Evolutionary conservation across 2,888 invertebrate species (phyloP).

Genomic region (Eristalis tenax): DNA sequence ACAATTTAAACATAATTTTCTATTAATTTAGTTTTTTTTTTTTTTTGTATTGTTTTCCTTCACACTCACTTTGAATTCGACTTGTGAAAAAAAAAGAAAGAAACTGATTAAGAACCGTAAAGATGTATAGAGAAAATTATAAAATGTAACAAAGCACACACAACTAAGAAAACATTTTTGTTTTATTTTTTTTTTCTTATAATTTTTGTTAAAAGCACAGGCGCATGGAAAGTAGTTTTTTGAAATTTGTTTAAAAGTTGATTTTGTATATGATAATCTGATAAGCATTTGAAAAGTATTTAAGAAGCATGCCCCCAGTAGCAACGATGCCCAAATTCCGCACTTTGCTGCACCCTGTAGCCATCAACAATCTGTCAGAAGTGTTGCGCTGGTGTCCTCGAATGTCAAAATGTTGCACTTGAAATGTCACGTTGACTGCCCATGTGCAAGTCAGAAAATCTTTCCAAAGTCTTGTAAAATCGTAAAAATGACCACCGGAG

Average conservation of each 20-base stretch:
- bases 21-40: conserved; percentile 71
- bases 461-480: no score
- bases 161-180: conserved; percentile 33
- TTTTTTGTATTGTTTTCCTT: conserved; percentile 59
- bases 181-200: not conserved
- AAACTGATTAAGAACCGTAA: conserved; percentile 50
- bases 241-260: not conserved
- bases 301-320: not conserved
- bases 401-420: no score
- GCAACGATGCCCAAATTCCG: no score
- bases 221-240: conserved; percentile 74
- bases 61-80: conserved; percentile 81
- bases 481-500: no score
- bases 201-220: conserved; percentile 70
- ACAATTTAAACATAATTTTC: conserved; percentile 53
- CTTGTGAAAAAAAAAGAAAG: conserved; percentile 76
- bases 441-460: no score
- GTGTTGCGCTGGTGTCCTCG: no score
- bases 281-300: not conserved
- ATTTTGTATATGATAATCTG: not conserved
- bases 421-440: no score
- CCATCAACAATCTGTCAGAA: no score
- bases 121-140: conserved; percentile 57
- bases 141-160: conserved; percentile 59
- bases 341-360: no score